A percentile compares a stretch with the other conserved stretches of the same genome.
Conservation (phyloP, 2,113 vertebrate genomes). For the Aldabrachelys gigantea region DNA sequence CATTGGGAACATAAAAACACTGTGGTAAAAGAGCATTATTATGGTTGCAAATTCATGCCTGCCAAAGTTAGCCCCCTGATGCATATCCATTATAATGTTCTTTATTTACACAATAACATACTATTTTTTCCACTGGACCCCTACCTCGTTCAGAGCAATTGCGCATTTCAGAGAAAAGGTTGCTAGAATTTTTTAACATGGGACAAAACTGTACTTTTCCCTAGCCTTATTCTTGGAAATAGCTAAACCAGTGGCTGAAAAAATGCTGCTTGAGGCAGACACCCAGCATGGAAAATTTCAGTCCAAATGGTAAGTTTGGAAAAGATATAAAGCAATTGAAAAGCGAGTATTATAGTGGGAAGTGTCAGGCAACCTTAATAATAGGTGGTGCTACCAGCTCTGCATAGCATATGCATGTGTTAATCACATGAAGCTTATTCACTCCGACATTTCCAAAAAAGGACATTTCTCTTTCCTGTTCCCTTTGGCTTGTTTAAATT, state of each 20-base stretch:
- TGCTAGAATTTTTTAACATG: neutral
- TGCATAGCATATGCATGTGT: neutral
- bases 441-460: neutral
- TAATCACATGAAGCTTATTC: neutral
- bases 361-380: neutral
- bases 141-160: neutral
- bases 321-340: constrained; percentile 18
- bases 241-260: neutral
- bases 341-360: constrained; percentile 21
- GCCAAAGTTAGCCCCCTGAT: neutral
- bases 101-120: neutral
- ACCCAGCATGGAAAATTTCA: constrained; percentile 49
- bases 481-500: neutral
- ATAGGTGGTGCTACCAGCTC: constrained; percentile 20
- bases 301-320: constrained; percentile 34
- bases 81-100: neutral
- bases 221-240: neutral
- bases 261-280: neutral
- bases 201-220: neutral
- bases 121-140: neutral
- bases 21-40: neutral
- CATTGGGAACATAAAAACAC: neutral
- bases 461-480: neutral
- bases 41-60: neutral
- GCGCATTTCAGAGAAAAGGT: neutral